Base-by-base conservation (phyloP, 1,140 invertebrate species). In the Drosophila kurseongensis region DNA sequence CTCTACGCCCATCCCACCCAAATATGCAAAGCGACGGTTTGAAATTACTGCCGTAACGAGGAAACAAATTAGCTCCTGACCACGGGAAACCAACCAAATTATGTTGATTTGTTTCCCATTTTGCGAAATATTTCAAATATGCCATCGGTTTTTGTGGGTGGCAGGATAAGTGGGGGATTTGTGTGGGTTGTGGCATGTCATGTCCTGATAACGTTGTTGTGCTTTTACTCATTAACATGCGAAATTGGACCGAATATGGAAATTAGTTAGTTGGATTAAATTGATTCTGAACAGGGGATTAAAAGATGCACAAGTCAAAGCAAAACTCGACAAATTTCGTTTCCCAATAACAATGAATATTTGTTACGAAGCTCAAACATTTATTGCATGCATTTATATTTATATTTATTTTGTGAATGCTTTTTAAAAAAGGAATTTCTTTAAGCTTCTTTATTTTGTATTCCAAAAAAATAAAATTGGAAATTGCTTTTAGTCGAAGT, bases 101-200 rank as follows among this genome's bases (percentile, higher is more conserved):
- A 76, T 76, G 80, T 85, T 80, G 81, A 85, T 83, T 80, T 76
- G 81, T 76, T 85, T 72, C 45, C 66, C 78, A 75, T 75, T 79
- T 75, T 69, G 23, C 18, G n/a, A 62, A 40, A 27, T 55, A 77
- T 67, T 73, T 73, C 40, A 67, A 67, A 80, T 56, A 61, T 69
- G 54, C 56, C 59, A 50, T 44, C 51, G 50, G 55, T 36, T 55
- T 47, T 14, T 58, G 41, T 38, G 41, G 42, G 60, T 27, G 14
- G 9, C 41, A 10, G 57, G 10, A 40, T 10, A 18, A 16, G 8
- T 13, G n/a, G 8, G 35, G 23, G 45, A 18, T n/a, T 35, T 42
- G 32, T 63, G 50, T 29, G 7, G 2, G 8, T n/a, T 51, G 47
- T 73, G 45, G 23, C 52, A 57, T 62, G 74, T 27, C 32, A 48